A percentile compares a stretch with the other conserved stretches of the same genome.
phyloP scores from a whole-genome alignment of 2,113 vertebrate genomes.

The Prunella himalayana region DNA sequence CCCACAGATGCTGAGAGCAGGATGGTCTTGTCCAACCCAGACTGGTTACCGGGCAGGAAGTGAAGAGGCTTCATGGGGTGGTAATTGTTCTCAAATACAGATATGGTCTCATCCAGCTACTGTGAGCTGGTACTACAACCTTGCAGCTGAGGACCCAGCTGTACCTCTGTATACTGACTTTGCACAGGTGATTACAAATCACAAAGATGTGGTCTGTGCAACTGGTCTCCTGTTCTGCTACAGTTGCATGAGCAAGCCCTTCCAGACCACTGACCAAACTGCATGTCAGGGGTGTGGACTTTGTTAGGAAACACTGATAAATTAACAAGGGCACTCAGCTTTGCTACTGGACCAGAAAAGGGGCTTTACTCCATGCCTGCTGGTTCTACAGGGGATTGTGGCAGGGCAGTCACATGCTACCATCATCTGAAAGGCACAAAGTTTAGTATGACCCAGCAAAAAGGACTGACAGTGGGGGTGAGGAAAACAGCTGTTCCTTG shows the following conservation, averaged over 20 bases:
- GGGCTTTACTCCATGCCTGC: not conserved
- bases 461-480: not conserved
- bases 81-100: not conserved
- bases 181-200: not conserved
- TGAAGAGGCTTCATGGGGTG: not conserved
- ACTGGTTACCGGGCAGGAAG: not conserved
- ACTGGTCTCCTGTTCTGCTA: not conserved
- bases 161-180: not conserved
- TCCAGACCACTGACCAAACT: not conserved
- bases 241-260: not conserved
- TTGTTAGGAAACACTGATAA: not conserved
- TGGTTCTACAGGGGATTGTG: not conserved
- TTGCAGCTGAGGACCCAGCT: not conserved
- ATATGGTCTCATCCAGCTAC: not conserved
- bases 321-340: not conserved
- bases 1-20: not conserved
- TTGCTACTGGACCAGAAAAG: not conserved
- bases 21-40: too few species aligned
- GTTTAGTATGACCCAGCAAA: not conserved
- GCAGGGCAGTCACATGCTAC: accelerated
- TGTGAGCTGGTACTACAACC: not conserved
- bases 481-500: not conserved
- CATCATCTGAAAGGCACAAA: not conserved
- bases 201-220: not conserved
- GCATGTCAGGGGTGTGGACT: not conserved